Evolutionary conservation across 2,888 invertebrate genomes (phyloP).

Genomic region (Chrysomela aeneicollis): DNA sequence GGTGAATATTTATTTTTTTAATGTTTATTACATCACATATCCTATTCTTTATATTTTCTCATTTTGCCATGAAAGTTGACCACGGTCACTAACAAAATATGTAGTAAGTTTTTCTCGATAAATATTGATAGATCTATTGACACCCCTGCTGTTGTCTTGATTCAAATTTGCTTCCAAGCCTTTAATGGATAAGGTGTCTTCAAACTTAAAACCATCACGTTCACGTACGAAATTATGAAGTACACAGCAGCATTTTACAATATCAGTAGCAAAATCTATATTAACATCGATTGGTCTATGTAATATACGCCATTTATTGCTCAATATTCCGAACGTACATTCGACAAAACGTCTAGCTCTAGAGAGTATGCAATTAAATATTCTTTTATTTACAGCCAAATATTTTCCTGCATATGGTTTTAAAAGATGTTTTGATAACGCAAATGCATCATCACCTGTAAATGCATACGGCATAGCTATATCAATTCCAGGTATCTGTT

Average conservation of each 20-base stretch:
- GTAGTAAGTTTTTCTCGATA: conserved; percentile 13
- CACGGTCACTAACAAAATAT: conserved; percentile 18
- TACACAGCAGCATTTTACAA: conserved; percentile 21
- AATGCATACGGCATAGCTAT: conserved; percentile 16
- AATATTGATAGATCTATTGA: conserved; percentile 7
- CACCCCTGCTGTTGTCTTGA: too few relatives aligned
- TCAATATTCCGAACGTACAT: conserved; percentile 19
- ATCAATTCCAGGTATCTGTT: conserved; percentile 16
- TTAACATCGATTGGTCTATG: conserved; percentile 20
- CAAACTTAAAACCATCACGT: conserved; percentile 17
- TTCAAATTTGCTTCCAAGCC: too few relatives aligned
- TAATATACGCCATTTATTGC: conserved; percentile 18
- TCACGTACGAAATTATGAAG: conserved; percentile 16
- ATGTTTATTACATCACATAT: conserved; percentile 14
- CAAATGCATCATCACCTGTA: conserved; percentile 15
- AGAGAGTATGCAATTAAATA: conserved; percentile 17
- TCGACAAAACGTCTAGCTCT: conserved; percentile 15
- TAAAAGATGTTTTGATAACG: conserved; percentile 15
- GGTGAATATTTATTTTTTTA: conserved; percentile 11
- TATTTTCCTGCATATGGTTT: conserved; percentile 13
- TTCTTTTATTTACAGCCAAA: conserved; percentile 18
- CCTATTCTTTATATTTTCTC: conserved; percentile 16
- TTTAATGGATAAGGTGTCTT: conserved; percentile 10
- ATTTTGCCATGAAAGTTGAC: conserved; percentile 18
- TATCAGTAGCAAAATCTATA: conserved; percentile 17